Base-by-base conservation (phyloP, 2,888 invertebrate species). In the Yponomeuta cagnagella region DNA sequence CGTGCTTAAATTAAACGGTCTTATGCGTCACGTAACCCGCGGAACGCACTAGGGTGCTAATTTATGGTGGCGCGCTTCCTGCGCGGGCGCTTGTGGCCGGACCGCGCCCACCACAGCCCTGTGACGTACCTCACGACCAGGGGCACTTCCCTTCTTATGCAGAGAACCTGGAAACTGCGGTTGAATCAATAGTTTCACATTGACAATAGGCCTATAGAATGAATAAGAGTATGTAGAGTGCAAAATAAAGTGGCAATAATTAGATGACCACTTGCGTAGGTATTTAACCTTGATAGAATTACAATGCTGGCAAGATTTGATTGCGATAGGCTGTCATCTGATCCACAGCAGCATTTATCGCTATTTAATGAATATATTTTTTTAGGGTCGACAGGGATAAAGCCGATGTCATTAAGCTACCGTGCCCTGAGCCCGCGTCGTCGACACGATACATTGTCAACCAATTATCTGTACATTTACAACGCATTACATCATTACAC, bases 381-480 rank as follows among this genome's bases (percentile, higher is more conserved):
- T 23, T 65, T 2, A 65, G 31, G 30, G 31, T 69, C 63, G 33
- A 30, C n/a, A 33, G 33, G 70, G 63, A 70, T 63, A 63, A 37
- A 52, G 63, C 67, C 72, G 70, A 65, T 72, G 70, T 70, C 43
- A 65, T 69, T 64, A 43, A 70, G 63, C 68, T 68, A 63, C 58
- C 58, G 33, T 30, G 65, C 43, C 43, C 70, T 66, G 71, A 73
- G 71, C 72, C 73, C 69, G 73, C 73, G 70, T 48, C 73, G 73
- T 72, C 75, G n/a, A 72, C 75, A 74, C 75, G 74, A 73, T 68
- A 63, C 80, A 70, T 84, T 86, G 83, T 85, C 80, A 81, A 82
- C 79, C 85, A 83, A 86, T 86, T 86, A 86, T 82, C 77, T 76
- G 74, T 77, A 80, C 80, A 82, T 84, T 83, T 81, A 81, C 76